Conservation (phyloP, 1,140 invertebrate species). For the Papilio xuthus region DNA sequence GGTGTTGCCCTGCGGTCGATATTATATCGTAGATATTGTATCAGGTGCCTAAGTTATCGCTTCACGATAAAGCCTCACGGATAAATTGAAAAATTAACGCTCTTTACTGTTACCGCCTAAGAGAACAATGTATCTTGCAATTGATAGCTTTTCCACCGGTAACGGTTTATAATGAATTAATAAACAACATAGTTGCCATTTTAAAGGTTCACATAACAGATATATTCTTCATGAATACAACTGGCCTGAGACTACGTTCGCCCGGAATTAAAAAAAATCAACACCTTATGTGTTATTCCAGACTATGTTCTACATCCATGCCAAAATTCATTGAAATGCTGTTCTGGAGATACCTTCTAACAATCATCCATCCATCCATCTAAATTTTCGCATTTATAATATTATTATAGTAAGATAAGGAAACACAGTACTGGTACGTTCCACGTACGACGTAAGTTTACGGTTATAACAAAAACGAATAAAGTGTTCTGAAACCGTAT, state of each 20-base stretch:
- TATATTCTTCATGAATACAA: not conserved
- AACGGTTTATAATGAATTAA: not conserved
- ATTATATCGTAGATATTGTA: constrained; percentile 16
- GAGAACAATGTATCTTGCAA: not conserved
- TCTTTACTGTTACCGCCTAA: not conserved
- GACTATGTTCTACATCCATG: no score
- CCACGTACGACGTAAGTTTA: not conserved
- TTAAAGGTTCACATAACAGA: not conserved
- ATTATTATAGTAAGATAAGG: no score
- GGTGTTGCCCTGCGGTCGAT: constrained; percentile 24
- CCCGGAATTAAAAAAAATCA: no score
- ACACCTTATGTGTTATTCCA: no score
- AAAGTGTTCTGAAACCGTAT: not conserved
- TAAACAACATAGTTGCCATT: no score
- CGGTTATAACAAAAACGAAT: not conserved
- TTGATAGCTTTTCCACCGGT: not conserved
- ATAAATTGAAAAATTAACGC: constrained; percentile 32
- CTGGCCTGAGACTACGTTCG: not conserved
- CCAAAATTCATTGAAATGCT: no score
- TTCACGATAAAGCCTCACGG: constrained; percentile 23
- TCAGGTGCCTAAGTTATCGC: constrained; percentile 34
- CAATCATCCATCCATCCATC: no score
- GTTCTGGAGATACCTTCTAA: no score
- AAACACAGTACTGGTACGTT: not conserved
- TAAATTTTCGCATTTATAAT: no score